Conservation (phyloP, 2,113 vertebrate species). For the Coptodon rendalli region DNA sequence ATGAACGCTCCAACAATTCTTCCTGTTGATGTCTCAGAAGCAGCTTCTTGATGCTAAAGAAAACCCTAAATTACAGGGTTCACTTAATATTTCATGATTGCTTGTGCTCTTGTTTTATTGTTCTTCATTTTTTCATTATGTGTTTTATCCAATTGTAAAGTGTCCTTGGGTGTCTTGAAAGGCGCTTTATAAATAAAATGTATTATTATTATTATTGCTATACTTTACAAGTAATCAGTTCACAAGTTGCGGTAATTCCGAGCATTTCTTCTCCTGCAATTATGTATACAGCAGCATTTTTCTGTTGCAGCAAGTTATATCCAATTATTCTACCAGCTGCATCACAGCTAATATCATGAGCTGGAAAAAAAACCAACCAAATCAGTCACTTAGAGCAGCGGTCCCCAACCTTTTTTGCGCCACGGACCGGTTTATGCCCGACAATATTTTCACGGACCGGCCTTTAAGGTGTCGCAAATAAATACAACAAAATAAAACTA, state of each 20-base stretch:
- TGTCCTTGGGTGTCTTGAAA: not conserved
- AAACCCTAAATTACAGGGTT: not conserved
- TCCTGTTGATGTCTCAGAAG: not conserved
- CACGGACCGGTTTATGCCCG: no score
- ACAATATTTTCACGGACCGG: no score
- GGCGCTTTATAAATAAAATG: rapidly evolving
- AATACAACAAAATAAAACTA: no score
- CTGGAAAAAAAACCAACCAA: not conserved
- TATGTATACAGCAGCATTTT: not conserved
- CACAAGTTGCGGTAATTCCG: not conserved
- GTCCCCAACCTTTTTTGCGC: no score
- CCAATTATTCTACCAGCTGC: not conserved
- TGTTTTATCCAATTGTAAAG: not conserved
- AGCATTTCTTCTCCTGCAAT: not conserved
- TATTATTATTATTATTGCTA: not conserved
- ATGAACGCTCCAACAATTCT: not conserved
- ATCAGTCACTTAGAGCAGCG: not conserved
- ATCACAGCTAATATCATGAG: not conserved
- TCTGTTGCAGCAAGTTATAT: not conserved
- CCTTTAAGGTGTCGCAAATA: no score
- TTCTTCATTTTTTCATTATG: not conserved
- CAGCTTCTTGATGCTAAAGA: not conserved
- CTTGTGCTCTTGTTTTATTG: not conserved
- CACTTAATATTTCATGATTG: not conserved
- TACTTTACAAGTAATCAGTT: not conserved